Evolutionary conservation across 2,113 vertebrate genomes (phyloP).

Genomic region (Sarotherodon lohbergeri): DNA sequence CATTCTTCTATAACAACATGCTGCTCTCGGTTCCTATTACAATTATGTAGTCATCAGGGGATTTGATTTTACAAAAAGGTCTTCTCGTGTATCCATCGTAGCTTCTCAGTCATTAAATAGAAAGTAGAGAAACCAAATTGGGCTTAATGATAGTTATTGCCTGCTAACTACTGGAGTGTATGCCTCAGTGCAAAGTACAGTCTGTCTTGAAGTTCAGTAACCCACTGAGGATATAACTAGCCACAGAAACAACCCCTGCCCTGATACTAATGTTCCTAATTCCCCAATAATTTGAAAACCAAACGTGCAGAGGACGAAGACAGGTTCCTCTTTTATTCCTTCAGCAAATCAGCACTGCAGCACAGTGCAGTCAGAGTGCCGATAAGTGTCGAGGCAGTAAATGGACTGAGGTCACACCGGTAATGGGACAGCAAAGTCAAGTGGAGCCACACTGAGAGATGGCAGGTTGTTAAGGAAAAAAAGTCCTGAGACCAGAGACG

Average conservation of each 20-base stretch:
- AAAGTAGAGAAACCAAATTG: conserved; percentile 26
- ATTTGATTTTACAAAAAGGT: conserved; percentile 33
- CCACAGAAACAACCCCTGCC: not conserved
- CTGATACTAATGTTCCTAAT: not conserved
- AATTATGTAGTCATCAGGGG: conserved; percentile 52
- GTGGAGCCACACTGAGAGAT: conserved; percentile 26
- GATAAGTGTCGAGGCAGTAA: conserved; percentile 29
- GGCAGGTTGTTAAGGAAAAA: conserved; percentile 14
- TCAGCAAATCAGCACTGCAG: conserved; percentile 21
- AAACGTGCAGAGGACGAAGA: not conserved
- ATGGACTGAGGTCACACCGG: conserved; percentile 42
- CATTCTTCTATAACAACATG: conserved; percentile 38
- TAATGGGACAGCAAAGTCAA: conserved; percentile 53
- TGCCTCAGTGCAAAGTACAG: not conserved
- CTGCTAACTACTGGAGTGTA: not conserved
- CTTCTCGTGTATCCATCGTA: conserved; percentile 2
- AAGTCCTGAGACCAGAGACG: not conserved
- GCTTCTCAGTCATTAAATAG: conserved; percentile 35
- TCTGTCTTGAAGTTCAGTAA: conserved; percentile 9
- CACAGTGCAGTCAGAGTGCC: not conserved
- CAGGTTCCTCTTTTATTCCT: not conserved
- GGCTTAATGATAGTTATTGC: conserved; percentile 32
- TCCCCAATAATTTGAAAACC: not conserved
- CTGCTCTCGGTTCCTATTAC: conserved; percentile 44
- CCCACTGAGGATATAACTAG: not conserved